Evolutionary conservation across 2,113 vertebrate genomes (phyloP), one percentile per base, ranked within the genome.

Genomic region (Dasyurus viverrinus): DNA sequence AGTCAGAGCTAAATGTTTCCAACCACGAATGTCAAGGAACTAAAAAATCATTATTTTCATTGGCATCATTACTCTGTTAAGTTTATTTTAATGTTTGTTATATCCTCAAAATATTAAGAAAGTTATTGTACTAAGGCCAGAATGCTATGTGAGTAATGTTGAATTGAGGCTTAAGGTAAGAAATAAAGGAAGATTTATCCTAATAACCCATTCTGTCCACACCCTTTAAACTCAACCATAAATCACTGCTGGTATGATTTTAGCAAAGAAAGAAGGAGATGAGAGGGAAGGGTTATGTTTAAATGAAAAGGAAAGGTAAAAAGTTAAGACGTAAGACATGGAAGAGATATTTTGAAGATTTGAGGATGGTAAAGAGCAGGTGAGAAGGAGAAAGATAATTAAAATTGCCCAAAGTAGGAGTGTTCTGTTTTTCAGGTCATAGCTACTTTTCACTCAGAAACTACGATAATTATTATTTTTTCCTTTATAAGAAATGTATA

Each of bases 51-150:
- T 68, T 91, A 30, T 91, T 96, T 94, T 94, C 47, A 36, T 60
- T 89, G 96, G 93, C 27, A 95, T 27, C 89, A 92, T 94, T 92
- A 92, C 53, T 54, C 46, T 89, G 23, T 94, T 7, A 25, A 3
- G 42, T 92, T 97, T 97, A 97, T 95, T 91, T 89, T 92, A 89
- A 25, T 6, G 26, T 92, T 97, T 97, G 97, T 95, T 91, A 90
- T 91, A 89, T 53, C 90, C 50, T 46, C 53, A 54, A 9, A 89
- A 84, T 91, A 42, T 93, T 95, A 54, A 54, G 60, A 53, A 94
- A 93, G 90, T 93, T 76, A 91, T 54, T 95, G 95, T 89, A 96
- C 84, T 95, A 27, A 54, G 89, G 54, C 90, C 14, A 96, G 93
- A 93, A 94, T 90, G 89, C 92, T 94, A 95, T 90, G 90, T 53